Conservation (phyloP, 2,888 invertebrate genomes). For the Poecilus cupreus region DNA sequence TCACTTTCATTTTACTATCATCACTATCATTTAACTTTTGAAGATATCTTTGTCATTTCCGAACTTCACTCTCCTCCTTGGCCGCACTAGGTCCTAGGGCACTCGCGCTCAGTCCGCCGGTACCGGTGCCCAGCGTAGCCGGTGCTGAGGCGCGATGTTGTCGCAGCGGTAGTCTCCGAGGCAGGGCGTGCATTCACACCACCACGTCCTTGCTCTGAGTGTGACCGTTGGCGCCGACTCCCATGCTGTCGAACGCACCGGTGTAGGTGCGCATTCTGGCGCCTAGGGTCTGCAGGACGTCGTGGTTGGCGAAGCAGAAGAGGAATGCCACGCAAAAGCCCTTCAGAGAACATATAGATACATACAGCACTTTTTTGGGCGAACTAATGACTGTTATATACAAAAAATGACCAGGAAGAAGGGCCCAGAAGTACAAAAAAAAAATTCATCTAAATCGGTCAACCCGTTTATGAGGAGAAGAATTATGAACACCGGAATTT, state of each 20-base stretch:
- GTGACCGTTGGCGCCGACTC: constrained; percentile 69
- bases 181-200: constrained; percentile 63
- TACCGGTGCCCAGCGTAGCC: not conserved
- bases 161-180: constrained; percentile 34
- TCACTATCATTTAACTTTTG: too few relatives aligned
- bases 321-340: constrained; percentile 83
- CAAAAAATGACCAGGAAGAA: too few relatives aligned
- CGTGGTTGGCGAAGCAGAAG: constrained; percentile 86
- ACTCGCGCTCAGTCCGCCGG: not conserved
- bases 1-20: too few relatives aligned
- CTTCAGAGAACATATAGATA: constrained; percentile 70
- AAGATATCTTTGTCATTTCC: too few relatives aligned
- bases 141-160: constrained; percentile 2
- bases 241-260: constrained; percentile 68
- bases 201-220: constrained; percentile 67
- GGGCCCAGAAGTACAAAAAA: too few relatives aligned
- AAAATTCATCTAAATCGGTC: too few relatives aligned
- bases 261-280: constrained; percentile 71
- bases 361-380: too few relatives aligned
- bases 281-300: constrained; percentile 77
- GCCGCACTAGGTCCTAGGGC: not conserved
- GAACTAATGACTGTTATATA: too few relatives aligned
- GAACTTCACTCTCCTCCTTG: not conserved
- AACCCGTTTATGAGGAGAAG: too few relatives aligned
- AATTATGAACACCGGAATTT: too few relatives aligned